Evolutionary conservation across 2,113 vertebrate species (phyloP), one percentile per base, ranked within the genome.

Genomic region (Mola mola): DNA sequence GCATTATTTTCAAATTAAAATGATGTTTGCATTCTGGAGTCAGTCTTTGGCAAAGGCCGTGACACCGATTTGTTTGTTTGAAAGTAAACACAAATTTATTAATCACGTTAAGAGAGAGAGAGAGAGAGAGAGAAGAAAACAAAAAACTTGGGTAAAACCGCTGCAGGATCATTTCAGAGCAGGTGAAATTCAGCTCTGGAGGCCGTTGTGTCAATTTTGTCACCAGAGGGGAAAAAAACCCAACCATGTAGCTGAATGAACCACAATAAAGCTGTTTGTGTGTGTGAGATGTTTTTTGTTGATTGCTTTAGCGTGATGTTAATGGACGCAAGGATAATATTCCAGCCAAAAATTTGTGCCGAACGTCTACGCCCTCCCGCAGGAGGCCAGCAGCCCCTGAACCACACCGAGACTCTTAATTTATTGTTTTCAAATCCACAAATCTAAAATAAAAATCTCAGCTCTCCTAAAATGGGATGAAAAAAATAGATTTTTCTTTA

Each of bases 331-430:
- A 44, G 25, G 53, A 49, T 71, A 75, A 69, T 66, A 75, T 78
- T 75, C 55, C 12, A 72, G 75, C 67, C 11, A 64, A 21, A n/a
- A n/a, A n/a, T n/a, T n/a, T n/a, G n/a, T n/a, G 10, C 50, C 26
- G 36, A 13, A 37, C 16, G 78, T 60, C 72, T 71, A 81, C 72
- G 44, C 72, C 75, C 47, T 67, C 38, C 28, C 31, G 58, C 52
- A 29, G 26, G 50, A 74, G 52, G 53, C 53, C 66, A 51, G 13
- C 6, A 38, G 28, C 17, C 52, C 49, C 13, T 43, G 3, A 16
- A 11, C 6, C 8, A 44, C 1, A 8, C n/a, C 8, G 12, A 10
- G 16, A 16, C 6, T 5, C 26, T n/a, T n/a, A n/a, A n/a, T n/a
- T n/a, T n/a, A n/a, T n/a, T n/a, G n/a, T n/a, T n/a, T n/a, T n/a